phyloP scores from a whole-genome alignment of 2,113 vertebrate genomes.

The Pterophyllum scalare region DNA sequence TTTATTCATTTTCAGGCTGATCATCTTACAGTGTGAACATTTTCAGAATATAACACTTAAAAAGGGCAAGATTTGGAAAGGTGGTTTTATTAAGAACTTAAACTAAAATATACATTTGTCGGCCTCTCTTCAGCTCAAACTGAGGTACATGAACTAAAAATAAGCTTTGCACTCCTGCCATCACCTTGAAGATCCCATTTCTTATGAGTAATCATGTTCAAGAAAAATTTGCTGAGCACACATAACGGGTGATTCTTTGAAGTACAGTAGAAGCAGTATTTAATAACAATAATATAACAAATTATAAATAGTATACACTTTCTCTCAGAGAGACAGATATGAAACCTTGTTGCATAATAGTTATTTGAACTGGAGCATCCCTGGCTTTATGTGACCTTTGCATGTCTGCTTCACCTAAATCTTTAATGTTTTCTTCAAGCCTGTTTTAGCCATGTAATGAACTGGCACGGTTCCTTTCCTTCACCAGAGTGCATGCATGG shows the following conservation, averaged over 20 bases:
- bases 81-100: too few species aligned
- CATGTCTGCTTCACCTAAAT: neutral
- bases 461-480: neutral
- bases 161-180: too few species aligned
- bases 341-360: neutral
- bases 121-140: too few species aligned
- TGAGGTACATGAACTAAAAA: too few species aligned
- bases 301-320: neutral
- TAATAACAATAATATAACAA: neutral
- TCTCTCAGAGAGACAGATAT: rapidly evolving
- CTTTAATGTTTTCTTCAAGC: neutral
- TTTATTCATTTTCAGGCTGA: neutral
- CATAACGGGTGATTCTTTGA: too few species aligned
- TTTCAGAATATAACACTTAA: neutral
- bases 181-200: too few species aligned
- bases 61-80: neutral
- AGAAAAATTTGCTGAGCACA: too few species aligned
- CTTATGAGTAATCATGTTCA: too few species aligned
- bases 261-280: too few species aligned
- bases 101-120: too few species aligned
- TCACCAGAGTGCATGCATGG: neutral
- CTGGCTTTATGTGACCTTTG: neutral
- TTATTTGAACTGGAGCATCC: neutral
- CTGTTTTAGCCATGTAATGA: neutral
- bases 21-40: too few species aligned